Conservation (phyloP, 1,140 invertebrate genomes). For the Hylaeus volcanicus region DNA sequence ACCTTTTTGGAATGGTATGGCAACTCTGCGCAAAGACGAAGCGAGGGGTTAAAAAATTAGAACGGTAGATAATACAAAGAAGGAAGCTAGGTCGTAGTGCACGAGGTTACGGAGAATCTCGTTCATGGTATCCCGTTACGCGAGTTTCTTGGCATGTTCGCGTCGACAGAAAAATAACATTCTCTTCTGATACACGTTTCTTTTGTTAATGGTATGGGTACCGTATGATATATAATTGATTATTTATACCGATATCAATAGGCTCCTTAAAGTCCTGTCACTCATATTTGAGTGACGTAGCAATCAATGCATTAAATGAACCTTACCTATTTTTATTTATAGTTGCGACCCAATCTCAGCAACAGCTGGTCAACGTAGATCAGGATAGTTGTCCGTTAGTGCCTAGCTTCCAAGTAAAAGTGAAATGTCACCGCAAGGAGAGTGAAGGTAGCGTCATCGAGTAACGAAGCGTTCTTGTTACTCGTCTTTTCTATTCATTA, state of each 20-base stretch:
- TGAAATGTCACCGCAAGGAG: too few species aligned
- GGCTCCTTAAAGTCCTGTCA: too few species aligned
- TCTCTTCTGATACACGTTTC: conserved; percentile 5
- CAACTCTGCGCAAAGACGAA: too few species aligned
- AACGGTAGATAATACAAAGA: conserved; percentile 35
- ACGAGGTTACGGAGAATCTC: conserved; percentile 54
- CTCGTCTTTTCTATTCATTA: too few species aligned
- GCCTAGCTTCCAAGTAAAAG: background rate
- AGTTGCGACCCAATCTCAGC: too few species aligned
- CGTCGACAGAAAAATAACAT: conserved; percentile 23
- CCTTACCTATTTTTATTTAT: background rate
- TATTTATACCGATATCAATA: background rate
- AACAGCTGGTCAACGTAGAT: background rate
- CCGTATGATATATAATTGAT: conserved; percentile 13
- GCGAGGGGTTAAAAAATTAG: conserved; percentile 43
- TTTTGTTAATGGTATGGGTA: conserved; percentile 1
- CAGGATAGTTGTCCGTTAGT: background rate
- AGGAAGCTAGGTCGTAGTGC: conserved; percentile 59
- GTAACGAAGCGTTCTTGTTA: too few species aligned
- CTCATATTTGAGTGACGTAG: too few species aligned
- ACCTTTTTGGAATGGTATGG: too few species aligned
- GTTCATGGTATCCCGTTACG: conserved; percentile 43
- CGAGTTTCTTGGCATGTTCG: conserved; percentile 18
- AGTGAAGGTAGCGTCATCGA: too few species aligned
- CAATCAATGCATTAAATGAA: too few species aligned